Evolutionary conservation across 2,888 invertebrate genomes (phyloP), one percentile per base, ranked within the genome.

Genomic region (Leucania comma): DNA sequence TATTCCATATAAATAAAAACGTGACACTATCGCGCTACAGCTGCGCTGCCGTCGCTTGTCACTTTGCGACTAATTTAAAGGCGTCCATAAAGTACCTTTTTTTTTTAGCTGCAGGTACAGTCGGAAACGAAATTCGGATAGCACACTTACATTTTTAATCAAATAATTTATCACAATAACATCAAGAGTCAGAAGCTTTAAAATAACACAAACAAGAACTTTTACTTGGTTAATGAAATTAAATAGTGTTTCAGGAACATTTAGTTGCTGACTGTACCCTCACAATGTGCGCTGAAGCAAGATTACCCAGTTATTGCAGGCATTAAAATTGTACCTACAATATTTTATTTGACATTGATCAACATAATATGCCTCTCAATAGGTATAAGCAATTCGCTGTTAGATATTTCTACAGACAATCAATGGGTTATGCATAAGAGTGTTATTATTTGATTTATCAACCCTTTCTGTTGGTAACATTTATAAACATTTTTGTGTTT

Each of bases 401-500:
- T 70, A n/a, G 24, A 24, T 12, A 17, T 51, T n/a, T 70, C 26
- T 1, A 24, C 26, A 68, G n/a, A n/a, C n/a, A n/a, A 20, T 6
- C 9, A 35, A 32, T 26, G 70, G 42, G 35, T 46, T 42, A 9
- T 38, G 12, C 12, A 14, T 14, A 38, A 3, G 38, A 42, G 24
- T 53, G 51, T 57, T 51, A 42, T 14, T 32, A 2, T 51, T 10
- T 51, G 51, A 3, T 6, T 4, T 26, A 32, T 35, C n/a, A 29
- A 32, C n/a, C 46, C 50, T 38, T 60, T 61, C 32, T 50, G 35
- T 50, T 80, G 83, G 85, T 83, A 83, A 85, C 83, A 69, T 82
- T 59, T 38, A 54, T 29, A 68, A 59, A 46, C 22, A 29, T 24
- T 60, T 75, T 26, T 20, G 60, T 50, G 56, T 50, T 65, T 54